Conservation (phyloP, 2,113 vertebrate species). For the Tragulus kanchil region DNA sequence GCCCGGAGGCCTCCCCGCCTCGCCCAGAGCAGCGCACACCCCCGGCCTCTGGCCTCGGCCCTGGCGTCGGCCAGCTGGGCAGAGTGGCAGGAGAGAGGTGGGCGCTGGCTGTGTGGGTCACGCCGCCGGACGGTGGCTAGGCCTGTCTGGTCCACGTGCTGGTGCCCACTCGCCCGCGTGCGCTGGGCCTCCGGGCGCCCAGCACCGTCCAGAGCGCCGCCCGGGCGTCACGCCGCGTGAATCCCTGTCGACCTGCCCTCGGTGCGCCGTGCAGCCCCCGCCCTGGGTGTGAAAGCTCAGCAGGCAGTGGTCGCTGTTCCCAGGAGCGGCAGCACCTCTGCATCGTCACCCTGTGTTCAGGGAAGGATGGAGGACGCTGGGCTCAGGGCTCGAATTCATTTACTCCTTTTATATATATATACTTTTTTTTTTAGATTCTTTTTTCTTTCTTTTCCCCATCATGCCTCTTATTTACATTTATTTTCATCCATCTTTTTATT, state of each 20-base stretch:
- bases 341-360: neutral
- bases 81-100: neutral
- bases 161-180: accelerated
- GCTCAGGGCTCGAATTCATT: neutral
- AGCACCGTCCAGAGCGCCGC: neutral
- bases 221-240: accelerated
- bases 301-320: neutral
- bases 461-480: too few species aligned
- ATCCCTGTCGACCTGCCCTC: neutral
- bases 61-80: neutral
- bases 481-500: too few species aligned
- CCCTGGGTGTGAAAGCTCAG: neutral
- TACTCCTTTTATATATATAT: neutral
- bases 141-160: too few species aligned
- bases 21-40: neutral
- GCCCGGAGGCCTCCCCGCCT: neutral
- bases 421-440: too few species aligned
- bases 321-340: neutral
- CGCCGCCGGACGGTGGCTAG: neutral
- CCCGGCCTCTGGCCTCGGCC: neutral
- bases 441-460: too few species aligned
- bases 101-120: accelerated
- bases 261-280: neutral
- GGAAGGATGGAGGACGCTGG: neutral
- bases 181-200: neutral